phyloP scores from a whole-genome alignment of 2,888 invertebrate genomes.

The Teinopalpus imperialis region DNA sequence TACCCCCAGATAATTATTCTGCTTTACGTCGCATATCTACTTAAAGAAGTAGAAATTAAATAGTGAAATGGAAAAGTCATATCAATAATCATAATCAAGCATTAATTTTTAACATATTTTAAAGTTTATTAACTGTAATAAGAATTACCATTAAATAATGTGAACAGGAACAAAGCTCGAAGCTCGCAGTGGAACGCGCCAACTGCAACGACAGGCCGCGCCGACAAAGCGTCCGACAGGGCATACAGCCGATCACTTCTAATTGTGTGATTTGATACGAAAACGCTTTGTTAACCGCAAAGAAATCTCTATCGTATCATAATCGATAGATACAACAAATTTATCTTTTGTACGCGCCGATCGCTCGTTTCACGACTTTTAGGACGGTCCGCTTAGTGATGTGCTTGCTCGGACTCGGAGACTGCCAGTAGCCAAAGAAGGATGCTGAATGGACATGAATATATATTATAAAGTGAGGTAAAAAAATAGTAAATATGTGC shows the following conservation, averaged over 20 bases:
- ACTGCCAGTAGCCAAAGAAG: background rate
- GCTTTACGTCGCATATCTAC: too few species aligned
- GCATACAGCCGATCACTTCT: conserved; percentile 71
- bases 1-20: too few species aligned
- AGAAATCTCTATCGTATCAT: conserved; percentile 72
- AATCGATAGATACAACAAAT: conserved; percentile 69
- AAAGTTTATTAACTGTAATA: too few species aligned
- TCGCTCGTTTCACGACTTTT: conserved; percentile 48
- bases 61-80: too few species aligned
- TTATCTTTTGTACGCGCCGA: conserved; percentile 64
- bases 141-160: too few species aligned
- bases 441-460: too few species aligned
- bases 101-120: too few species aligned
- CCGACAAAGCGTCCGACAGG: conserved; percentile 71
- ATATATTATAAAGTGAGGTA: too few species aligned
- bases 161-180: background rate
- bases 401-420: conserved; percentile 12
- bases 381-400: conserved; percentile 35
- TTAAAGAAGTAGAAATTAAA: too few species aligned
- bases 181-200: conserved; percentile 45
- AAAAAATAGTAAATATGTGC: too few species aligned
- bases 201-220: conserved; percentile 56
- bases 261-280: conserved; percentile 81
- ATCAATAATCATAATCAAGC: too few species aligned
- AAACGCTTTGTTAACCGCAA: conserved; percentile 74